Evolutionary conservation across 1,140 invertebrate species (phyloP).

Genomic region (Macrobrachium rosenbergii): DNA sequence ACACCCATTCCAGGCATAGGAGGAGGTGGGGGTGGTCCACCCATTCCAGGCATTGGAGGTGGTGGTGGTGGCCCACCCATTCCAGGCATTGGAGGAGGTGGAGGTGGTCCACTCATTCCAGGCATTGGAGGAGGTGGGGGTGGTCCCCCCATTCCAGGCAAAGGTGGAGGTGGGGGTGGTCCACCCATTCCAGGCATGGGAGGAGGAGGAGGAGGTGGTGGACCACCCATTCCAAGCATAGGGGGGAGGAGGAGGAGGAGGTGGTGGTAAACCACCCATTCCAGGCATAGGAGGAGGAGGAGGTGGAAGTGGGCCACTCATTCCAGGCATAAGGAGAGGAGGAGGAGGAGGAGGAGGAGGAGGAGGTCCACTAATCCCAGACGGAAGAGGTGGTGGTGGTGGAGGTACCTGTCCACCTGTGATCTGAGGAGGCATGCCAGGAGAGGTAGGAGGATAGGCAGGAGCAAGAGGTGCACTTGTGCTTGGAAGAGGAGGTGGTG

Average conservation of each 20-base stretch:
- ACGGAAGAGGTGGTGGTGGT: slow-evolving; percentile 18
- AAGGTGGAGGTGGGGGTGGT: slow-evolving; percentile 66
- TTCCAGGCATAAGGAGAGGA: slow-evolving; percentile 23
- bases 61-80: slow-evolving; percentile 66
- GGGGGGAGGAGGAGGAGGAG: neutral
- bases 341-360: slow-evolving; percentile 1
- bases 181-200: slow-evolving; percentile 56
- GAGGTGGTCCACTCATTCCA: slow-evolving; percentile 60
- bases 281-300: slow-evolving; percentile 27
- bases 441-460: neutral
- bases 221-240: slow-evolving; percentile 24
- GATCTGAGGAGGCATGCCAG: no score
- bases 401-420: no score
- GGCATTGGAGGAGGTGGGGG: slow-evolving; percentile 64
- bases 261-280: neutral
- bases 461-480: neutral
- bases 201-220: slow-evolving; percentile 65
- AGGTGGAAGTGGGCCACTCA: slow-evolving; percentile 16
- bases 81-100: slow-evolving; percentile 66
- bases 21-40: slow-evolving; percentile 61
- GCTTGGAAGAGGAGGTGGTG: slow-evolving; percentile 4
- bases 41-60: slow-evolving; percentile 66
- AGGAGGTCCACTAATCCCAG: neutral
- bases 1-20: slow-evolving; percentile 54
- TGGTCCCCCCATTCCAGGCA: slow-evolving; percentile 13